phyloP scores from a whole-genome alignment of 2,797 vertebrate species.

The Carapus acus region DNA sequence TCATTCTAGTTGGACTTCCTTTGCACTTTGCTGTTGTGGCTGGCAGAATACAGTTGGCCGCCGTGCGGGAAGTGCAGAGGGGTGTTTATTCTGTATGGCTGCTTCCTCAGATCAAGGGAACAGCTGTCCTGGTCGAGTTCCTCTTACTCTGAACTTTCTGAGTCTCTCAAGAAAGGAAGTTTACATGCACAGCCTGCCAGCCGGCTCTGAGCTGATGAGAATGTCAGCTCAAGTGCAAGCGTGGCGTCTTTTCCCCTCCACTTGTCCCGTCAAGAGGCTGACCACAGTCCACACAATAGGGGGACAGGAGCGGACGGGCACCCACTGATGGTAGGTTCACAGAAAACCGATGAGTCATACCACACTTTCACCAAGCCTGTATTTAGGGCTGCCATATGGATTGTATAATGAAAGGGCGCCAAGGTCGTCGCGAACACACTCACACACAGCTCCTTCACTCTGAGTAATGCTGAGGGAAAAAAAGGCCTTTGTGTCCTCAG shows the following conservation, averaged over 20 bases:
- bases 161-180: conserved; percentile 27
- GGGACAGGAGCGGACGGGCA: conserved; percentile 52
- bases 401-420: conserved; percentile 70
- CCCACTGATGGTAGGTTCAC: conserved; percentile 61
- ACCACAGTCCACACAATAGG: conserved; percentile 66
- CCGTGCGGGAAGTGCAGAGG: conserved; percentile 26
- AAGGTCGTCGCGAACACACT: conserved; percentile 54
- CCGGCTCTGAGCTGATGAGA: conserved; percentile 34
- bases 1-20: conserved; percentile 33
- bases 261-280: conserved; percentile 47
- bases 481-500: conserved; percentile 61
- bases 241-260: conserved; percentile 41
- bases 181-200: conserved; percentile 20
- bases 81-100: conserved; percentile 37
- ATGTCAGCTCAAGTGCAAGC: conserved; percentile 43
- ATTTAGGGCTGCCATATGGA: conserved; percentile 67
- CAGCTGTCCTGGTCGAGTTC: conserved; percentile 37
- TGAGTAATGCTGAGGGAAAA: conserved; percentile 58
- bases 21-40: conserved; percentile 49
- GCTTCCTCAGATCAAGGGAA: conserved; percentile 33
- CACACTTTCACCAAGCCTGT: conserved; percentile 64
- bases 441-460: conserved; percentile 58
- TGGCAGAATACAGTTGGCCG: conserved; percentile 16
- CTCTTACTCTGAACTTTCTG: conserved; percentile 34
- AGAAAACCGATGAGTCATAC: conserved; percentile 58